Percentiles rank a stretch among this genome's conserved stretches.
These are phyloP conservation scores for Distichodus sexfasciatus DNA, from an alignment of 2,797 vertebrate species.

Conservation along the genomic window DNA sequence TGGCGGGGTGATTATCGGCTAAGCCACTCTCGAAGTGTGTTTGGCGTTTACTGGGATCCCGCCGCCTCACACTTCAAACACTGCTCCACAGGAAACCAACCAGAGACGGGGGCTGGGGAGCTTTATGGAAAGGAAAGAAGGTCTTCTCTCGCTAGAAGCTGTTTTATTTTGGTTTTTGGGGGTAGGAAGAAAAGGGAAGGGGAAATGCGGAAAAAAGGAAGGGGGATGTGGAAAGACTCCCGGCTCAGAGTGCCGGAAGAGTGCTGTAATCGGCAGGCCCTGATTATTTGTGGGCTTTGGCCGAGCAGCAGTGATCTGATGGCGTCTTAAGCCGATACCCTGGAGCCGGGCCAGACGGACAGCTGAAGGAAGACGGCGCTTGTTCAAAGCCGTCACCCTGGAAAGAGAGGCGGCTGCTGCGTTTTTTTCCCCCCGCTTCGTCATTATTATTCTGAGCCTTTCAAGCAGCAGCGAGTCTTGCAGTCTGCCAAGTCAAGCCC, in stretches of 20 bases:
- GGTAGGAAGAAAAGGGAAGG: too few species aligned
- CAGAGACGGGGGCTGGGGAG: slow-evolving; percentile 42
- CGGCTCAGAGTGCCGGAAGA: slow-evolving; percentile 68
- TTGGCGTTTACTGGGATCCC: slow-evolving; percentile 71
- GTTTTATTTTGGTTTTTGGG: slow-evolving; percentile 42
- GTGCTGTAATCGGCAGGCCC: slow-evolving; percentile 73
- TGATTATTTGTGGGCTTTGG: slow-evolving; percentile 72
- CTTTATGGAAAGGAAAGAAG: slow-evolving; percentile 38
- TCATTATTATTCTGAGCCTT: slow-evolving; percentile 53
- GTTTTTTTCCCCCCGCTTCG: slow-evolving; percentile 24
- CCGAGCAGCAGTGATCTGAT: slow-evolving; percentile 78
- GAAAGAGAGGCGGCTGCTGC: slow-evolving; percentile 78
- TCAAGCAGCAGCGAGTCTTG: slow-evolving; percentile 64
- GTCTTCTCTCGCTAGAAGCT: slow-evolving; percentile 31
- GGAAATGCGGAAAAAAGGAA: too few species aligned
- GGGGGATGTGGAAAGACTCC: slow-evolving; percentile 30
- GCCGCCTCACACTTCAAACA: slow-evolving; percentile 70
- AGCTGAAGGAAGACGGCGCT: slow-evolving; percentile 95
- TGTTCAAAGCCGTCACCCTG: slow-evolving; percentile 89
- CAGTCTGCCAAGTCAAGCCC: slow-evolving; percentile 62
- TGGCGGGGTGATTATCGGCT: slow-evolving; percentile 71
- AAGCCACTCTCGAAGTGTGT: slow-evolving; percentile 69
- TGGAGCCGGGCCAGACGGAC: slow-evolving; percentile 94
- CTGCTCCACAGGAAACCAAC: slow-evolving; percentile 57
- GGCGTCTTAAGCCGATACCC: slow-evolving; percentile 84